A percentile compares a stretch with the other conserved stretches of the same genome.
These are phyloP conservation scores for Holocentrus rufus DNA, from an alignment of 2,797 vertebrate species.

Conservation along the genomic window DNA sequence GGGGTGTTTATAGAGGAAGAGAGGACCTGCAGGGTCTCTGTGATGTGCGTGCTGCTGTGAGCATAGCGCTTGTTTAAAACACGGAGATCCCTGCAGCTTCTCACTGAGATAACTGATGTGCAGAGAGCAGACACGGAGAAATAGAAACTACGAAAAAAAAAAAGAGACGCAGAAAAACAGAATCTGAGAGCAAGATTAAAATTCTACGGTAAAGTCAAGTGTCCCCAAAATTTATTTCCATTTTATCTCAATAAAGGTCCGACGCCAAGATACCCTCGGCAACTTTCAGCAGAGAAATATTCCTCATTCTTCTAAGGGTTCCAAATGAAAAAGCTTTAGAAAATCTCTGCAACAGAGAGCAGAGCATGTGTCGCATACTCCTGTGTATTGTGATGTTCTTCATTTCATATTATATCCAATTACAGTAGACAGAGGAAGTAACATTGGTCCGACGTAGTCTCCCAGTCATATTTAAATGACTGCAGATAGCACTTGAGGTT, in stretches of 20 bases:
- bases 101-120: constrained; percentile 16
- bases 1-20: constrained; percentile 44
- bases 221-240: not conserved
- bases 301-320: not conserved
- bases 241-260: constrained; percentile 1
- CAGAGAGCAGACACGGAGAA: not conserved
- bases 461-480: constrained; percentile 16
- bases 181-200: not conserved
- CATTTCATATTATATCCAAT: constrained; percentile 33
- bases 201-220: not conserved
- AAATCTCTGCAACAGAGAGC: not conserved
- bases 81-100: constrained; percentile 20
- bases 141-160: not conserved
- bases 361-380: constrained; percentile 6
- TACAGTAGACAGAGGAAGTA: constrained; percentile 4
- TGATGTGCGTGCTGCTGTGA: constrained; percentile 51
- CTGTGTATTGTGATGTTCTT: constrained; percentile 23
- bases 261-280: not conserved
- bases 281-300: not conserved
- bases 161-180: constrained; percentile 3
- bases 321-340: not conserved
- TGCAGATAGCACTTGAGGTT: constrained; percentile 27
- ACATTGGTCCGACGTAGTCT: constrained; percentile 1
- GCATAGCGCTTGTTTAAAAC: constrained; percentile 25
- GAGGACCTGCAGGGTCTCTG: constrained; percentile 32